These are phyloP conservation scores for Nomada fucata DNA, from an alignment of 2,888 invertebrate species.

Conservation along the genomic window DNA sequence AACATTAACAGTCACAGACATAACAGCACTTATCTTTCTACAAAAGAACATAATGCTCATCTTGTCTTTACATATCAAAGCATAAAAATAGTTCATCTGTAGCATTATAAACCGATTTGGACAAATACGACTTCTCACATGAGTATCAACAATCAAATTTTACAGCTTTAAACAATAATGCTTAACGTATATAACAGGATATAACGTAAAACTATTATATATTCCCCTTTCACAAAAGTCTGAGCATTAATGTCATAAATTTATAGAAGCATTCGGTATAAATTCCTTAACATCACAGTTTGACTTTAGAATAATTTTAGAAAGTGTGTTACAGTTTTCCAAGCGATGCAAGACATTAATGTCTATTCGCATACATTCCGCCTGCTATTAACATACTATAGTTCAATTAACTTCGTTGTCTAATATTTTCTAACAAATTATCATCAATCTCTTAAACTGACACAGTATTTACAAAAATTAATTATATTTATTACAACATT, in stretches of 20 bases:
- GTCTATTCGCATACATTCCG: conserved; percentile 35
- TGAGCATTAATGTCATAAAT: conserved; percentile 19
- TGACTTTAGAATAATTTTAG: conserved; percentile 2
- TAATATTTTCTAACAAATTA: conserved; percentile 15
- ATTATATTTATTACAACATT: conserved; percentile 14
- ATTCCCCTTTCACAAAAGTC: conserved; percentile 12
- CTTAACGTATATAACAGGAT: conserved; percentile 17
- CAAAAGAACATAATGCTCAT: conserved; percentile 46
- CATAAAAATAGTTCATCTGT: conserved; percentile 31
- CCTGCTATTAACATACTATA: conserved; percentile 3
- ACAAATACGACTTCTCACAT: conserved; percentile 29
- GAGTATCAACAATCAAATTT: conserved; percentile 21
- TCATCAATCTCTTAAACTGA: conserved; percentile 14
- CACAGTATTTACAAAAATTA: conserved; percentile 19
- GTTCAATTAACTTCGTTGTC: not conserved
- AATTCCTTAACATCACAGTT: not conserved
- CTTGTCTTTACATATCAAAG: conserved; percentile 16
- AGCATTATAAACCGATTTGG: conserved; percentile 23
- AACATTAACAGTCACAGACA: conserved; percentile 43
- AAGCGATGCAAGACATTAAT: conserved; percentile 32
- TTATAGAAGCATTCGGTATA: conserved; percentile 33
- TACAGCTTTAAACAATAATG: conserved; percentile 21
- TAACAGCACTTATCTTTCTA: conserved; percentile 41
- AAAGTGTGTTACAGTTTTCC: conserved; percentile 7
- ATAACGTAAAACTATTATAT: conserved; percentile 8